These are phyloP conservation scores for Molossus alvarezi DNA, from an alignment of 2,797 vertebrate species.

Conservation along the genomic window DNA sequence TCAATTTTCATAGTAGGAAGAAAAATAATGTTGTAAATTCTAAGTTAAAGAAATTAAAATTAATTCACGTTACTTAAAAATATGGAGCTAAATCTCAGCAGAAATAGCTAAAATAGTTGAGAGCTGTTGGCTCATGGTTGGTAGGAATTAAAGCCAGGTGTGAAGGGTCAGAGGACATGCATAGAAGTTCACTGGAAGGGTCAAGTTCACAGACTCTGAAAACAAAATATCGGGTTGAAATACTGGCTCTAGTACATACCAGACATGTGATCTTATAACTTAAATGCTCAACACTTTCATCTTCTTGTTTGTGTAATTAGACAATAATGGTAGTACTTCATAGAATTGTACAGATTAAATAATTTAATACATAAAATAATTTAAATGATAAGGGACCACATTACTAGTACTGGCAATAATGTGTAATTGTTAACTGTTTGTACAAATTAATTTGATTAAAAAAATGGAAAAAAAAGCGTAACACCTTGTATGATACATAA, in stretches of 20 bases:
- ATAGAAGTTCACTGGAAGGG: not conserved
- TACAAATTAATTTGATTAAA: constrained; percentile 22
- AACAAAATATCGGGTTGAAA: not conserved
- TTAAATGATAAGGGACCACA: not conserved
- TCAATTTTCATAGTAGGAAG: not conserved
- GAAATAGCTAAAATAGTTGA: not conserved
- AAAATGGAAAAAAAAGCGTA: not conserved
- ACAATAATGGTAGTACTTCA: not conserved
- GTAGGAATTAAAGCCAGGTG: not conserved
- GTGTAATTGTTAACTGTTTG: not conserved
- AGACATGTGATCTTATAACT: not conserved
- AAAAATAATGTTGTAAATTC: constrained; percentile 1
- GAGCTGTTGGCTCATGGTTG: not conserved
- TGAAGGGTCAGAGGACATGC: not conserved
- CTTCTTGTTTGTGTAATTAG: not conserved
- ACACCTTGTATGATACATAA: not conserved
- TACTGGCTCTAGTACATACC: not conserved
- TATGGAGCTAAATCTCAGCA: not conserved
- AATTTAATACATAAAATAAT: not conserved
- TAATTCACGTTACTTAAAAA: constrained; percentile 29
- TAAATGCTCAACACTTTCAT: not conserved
- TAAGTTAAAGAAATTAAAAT: constrained; percentile 17
- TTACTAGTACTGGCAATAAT: not conserved
- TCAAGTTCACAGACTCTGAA: not conserved
- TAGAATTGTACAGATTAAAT: not conserved